Evolutionary conservation across 2,113 vertebrate genomes (phyloP).

Genomic region (Erythrolamprus reginae): DNA sequence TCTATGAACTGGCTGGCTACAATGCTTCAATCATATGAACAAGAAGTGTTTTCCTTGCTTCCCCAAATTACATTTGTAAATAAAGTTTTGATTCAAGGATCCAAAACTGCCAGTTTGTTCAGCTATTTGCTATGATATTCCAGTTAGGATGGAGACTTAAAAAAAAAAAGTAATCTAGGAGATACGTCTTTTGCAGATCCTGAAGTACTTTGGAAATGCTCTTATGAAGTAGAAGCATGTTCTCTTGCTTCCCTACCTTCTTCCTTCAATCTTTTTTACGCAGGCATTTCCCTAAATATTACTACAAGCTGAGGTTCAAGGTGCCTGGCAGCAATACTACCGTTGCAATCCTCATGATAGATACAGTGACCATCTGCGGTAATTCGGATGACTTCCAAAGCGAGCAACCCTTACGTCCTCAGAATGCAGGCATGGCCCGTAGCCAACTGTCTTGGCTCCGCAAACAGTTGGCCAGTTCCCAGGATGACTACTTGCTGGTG

Average conservation of each 20-base stretch:
- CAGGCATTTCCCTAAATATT: slow-evolving; percentile 84
- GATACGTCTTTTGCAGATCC: neutral
- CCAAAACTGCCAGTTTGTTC: neutral
- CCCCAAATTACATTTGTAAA: neutral
- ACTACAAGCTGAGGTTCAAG: slow-evolving; percentile 80
- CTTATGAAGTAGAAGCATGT: neutral
- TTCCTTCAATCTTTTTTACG: neutral
- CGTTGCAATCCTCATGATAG: slow-evolving; percentile 83
- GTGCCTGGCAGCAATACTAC: slow-evolving; percentile 73
- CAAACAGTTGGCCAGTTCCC: slow-evolving; percentile 71
- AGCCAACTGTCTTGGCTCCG: slow-evolving; percentile 80
- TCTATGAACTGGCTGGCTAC: neutral
- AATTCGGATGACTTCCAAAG: slow-evolving; percentile 76
- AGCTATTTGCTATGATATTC: neutral
- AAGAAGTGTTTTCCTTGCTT: neutral
- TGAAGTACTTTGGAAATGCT: neutral
- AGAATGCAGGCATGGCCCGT: slow-evolving; percentile 51
- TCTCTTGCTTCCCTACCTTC: neutral
- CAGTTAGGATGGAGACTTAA: neutral
- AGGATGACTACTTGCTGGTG: slow-evolving; percentile 81
- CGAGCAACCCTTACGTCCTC: slow-evolving; percentile 66
- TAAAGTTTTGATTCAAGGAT: neutral
- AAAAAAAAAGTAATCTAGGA: neutral
- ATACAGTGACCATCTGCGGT: slow-evolving; percentile 84
- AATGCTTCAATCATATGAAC: neutral